Percentiles rank a stretch among this genome's conserved stretches.
Conservation (phyloP, 2,113 vertebrate species). For the Sakesphorus luctuosus region DNA sequence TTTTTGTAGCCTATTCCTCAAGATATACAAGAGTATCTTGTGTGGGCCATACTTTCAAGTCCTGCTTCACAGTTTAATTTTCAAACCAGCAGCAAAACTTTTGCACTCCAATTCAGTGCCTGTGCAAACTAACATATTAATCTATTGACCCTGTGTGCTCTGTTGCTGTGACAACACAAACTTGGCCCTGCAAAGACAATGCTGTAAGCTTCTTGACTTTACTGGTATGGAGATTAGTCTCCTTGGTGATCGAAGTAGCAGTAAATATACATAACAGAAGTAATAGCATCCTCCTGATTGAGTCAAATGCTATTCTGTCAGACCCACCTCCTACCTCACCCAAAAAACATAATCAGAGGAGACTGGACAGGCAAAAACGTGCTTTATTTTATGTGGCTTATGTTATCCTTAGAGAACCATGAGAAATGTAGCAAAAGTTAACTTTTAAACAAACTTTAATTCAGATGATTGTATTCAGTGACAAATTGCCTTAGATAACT, state of each 20-base stretch:
- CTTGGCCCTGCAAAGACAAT: constrained; percentile 68
- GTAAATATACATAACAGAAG: constrained; percentile 66
- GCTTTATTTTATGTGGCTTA: constrained; percentile 13
- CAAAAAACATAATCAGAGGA: constrained; percentile 21
- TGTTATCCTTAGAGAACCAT: not conserved
- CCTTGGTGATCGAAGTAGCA: constrained; percentile 74
- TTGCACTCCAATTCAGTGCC: not conserved
- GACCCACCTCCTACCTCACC: not conserved
- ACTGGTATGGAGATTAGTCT: constrained; percentile 72
- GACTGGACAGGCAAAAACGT: constrained; percentile 22
- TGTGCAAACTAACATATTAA: constrained; percentile 43
- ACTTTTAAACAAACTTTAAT: constrained; percentile 55
- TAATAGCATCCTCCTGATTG: constrained; percentile 29
- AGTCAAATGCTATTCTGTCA: constrained; percentile 21
- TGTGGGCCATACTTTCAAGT: not conserved
- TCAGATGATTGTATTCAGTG: not conserved
- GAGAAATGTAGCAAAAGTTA: not conserved
- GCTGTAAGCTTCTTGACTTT: constrained; percentile 64
- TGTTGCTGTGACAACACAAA: constrained; percentile 76
- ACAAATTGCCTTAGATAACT: constrained; percentile 49
- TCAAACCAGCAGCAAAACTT: constrained; percentile 40
- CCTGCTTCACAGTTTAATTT: constrained; percentile 2
- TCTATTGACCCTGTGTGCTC: constrained; percentile 51
- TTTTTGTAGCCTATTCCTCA: not conserved
- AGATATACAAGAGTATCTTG: not conserved